phyloP scores from a whole-genome alignment of 2,797 vertebrate species.

The Sebastes taczanowskii region DNA sequence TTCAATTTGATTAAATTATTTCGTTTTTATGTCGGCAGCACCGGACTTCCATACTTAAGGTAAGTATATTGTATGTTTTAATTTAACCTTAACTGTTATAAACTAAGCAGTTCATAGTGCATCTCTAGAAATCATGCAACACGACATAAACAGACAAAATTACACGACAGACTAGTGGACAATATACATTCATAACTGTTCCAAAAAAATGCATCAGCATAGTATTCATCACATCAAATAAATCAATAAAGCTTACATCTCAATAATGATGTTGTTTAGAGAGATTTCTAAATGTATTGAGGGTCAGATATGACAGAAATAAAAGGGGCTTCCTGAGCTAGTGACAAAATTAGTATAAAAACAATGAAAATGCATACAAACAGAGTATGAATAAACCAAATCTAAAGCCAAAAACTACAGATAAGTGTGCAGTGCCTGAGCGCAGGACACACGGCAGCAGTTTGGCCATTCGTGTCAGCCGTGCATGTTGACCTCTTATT shows the following conservation, averaged over 20 bases:
- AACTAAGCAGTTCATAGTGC: conserved; percentile 11
- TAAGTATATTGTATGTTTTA: neutral
- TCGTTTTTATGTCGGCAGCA: neutral
- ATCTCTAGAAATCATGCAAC: conserved; percentile 60
- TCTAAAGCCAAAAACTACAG: neutral
- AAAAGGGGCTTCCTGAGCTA: neutral
- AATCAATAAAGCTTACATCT: conserved; percentile 11
- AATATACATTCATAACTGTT: conserved; percentile 27
- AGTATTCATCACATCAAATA: conserved; percentile 17
- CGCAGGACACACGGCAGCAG: conserved; percentile 7
- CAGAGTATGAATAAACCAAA: neutral
- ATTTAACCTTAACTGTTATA: neutral
- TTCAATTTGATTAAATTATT: neutral
- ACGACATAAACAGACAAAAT: conserved; percentile 42
- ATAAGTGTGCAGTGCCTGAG: conserved; percentile 5
- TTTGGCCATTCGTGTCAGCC: conserved; percentile 47
- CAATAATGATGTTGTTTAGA: conserved; percentile 14
- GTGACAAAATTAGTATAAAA: neutral
- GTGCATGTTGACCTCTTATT: conserved; percentile 48
- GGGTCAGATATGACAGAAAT: conserved; percentile 9
- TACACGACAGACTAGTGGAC: conserved; percentile 31
- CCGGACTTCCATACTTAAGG: neutral
- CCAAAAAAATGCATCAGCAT: conserved; percentile 19
- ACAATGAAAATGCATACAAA: neutral
- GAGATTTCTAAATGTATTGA: conserved; percentile 2